Evolutionary conservation across 2,888 invertebrate species (phyloP), one percentile per base, ranked within the genome.

Genomic region (Gerosis bhagava): DNA sequence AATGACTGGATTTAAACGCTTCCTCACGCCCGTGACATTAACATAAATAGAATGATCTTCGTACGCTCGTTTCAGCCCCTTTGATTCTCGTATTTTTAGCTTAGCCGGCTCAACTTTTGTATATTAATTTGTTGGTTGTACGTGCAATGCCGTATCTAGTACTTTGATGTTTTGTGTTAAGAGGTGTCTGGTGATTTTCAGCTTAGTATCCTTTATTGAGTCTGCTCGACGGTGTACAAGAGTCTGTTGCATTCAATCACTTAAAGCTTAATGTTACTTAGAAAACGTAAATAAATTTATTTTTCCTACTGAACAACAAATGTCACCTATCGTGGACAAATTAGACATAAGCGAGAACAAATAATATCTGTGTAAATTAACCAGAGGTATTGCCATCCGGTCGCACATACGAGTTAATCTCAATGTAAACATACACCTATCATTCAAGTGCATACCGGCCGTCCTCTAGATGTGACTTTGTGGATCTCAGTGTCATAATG

Each of bases 21-120:
- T 88, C 88, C 88, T 88, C 87, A 87, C 88, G 88, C 83, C 86
- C 86, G 86, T 86, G 88, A 88, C 87, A 87, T 88, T 81, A 87
- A 84, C 83, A 74, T 84, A 88, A 88, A 88, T 88, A 88, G 87
- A 87, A 81, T 83, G 79, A 82, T 86, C 83, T 82, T 77, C 79
- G 73, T 77, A 76, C 73, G 68, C 70, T 70, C 67, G 67, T 68
- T 68, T 60, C 70, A 78, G 80, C 84, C 83, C 86, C 84, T 88
- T 88, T 88, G 87, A 88, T 86, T 84, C 74, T 64, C 63, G 66
- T 88, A 88, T 88, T 86, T 88, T 88, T 86, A 87, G 86, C 76
- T 74, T 65, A 63, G 70, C 73, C 70, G 67, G 73, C 73, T 80
- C 67, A 77, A 73, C 73, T 78, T 83, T 77, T 80, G 77, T 79